phyloP scores from a whole-genome alignment of 2,888 invertebrate species.

The Lamellibrachia columna region DNA sequence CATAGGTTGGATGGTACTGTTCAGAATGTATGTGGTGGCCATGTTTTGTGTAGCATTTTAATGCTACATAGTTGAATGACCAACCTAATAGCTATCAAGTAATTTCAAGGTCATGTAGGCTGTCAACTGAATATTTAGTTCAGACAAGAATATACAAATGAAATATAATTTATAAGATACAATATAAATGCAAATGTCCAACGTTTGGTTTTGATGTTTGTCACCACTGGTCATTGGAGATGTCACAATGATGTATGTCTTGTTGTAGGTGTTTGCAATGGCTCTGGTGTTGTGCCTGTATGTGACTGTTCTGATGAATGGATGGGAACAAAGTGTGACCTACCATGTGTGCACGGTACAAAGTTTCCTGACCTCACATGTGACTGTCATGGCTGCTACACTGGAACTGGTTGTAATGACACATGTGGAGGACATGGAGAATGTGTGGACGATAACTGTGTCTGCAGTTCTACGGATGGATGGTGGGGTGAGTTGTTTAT shows the following conservation, averaged over 20 bases:
- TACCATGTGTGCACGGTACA: slow-evolving; percentile 43
- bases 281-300: slow-evolving; percentile 23
- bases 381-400: slow-evolving; percentile 43
- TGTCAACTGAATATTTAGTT: too few species aligned
- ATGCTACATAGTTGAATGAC: too few species aligned
- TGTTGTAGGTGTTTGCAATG: neutral
- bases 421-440: slow-evolving; percentile 43
- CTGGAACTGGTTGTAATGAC: slow-evolving; percentile 42
- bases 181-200: too few species aligned
- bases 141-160: too few species aligned
- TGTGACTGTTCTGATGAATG: slow-evolving; percentile 40
- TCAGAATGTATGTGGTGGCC: too few species aligned
- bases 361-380: slow-evolving; percentile 34
- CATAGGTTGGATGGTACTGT: too few species aligned
- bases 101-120: too few species aligned
- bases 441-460: neutral
- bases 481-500: neutral
- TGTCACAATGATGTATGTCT: neutral
- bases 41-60: too few species aligned
- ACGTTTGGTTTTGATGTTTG: too few species aligned
- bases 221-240: too few species aligned
- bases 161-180: too few species aligned
- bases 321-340: slow-evolving; percentile 48
- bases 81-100: too few species aligned
- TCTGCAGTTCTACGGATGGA: neutral